phyloP scores from a whole-genome alignment of 2,113 vertebrate species.

The Ctenomys sociabilis region DNA sequence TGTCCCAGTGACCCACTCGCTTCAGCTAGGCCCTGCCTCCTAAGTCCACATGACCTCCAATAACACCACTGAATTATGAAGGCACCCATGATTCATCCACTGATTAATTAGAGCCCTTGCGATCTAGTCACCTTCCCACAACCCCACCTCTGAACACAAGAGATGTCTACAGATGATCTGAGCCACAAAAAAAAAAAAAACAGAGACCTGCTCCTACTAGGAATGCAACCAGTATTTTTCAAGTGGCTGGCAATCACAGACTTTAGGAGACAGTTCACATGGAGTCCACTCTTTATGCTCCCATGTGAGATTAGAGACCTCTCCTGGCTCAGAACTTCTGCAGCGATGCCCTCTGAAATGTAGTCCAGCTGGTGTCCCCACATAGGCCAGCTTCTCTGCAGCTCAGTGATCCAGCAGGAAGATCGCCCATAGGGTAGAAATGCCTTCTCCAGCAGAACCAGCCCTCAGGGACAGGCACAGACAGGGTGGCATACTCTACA shows the following conservation, averaged over 20 bases:
- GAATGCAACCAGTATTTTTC: neutral
- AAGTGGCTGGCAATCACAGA: neutral
- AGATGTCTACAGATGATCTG: neutral
- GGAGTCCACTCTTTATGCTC: neutral
- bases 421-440: neutral
- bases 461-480: neutral
- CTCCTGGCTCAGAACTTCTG: neutral
- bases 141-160: neutral
- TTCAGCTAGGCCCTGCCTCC: neutral
- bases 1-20: neutral
- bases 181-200: too few species aligned
- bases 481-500: accelerated
- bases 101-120: neutral
- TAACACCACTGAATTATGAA: neutral
- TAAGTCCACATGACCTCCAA: neutral
- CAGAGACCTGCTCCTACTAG: neutral
- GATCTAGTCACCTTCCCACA: neutral
- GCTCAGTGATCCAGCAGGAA: accelerated
- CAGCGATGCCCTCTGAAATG: neutral
- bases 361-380: neutral
- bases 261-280: neutral
- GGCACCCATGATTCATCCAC: neutral
- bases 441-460: accelerated
- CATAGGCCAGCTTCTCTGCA: too few species aligned
- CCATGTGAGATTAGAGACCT: accelerated